phyloP scores from a whole-genome alignment of 1,140 invertebrate species.

The Aphelinus atriplicis region DNA sequence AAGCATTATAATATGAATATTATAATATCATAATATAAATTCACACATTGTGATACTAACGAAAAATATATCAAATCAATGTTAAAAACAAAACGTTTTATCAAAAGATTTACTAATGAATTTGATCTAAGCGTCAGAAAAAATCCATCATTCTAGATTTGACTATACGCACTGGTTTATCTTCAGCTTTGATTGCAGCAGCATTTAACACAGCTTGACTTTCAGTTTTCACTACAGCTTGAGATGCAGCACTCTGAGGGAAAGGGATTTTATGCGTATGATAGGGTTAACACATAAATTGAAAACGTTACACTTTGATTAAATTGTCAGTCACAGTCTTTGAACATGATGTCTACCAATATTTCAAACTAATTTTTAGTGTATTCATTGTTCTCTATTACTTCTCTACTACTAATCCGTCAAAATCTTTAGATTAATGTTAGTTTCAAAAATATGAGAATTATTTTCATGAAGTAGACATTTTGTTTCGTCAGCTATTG shows the following conservation, averaged over 20 bases:
- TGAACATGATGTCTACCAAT: no score
- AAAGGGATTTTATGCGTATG: conserved; percentile 8
- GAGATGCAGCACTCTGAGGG: conserved; percentile 8
- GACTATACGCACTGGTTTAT: conserved; percentile 48
- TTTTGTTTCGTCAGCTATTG: no score
- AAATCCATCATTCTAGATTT: not conserved
- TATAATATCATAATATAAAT: no score
- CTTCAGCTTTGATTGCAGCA: conserved; percentile 21
- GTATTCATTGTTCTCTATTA: no score
- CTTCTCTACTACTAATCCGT: no score
- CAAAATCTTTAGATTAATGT: no score
- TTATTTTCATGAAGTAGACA: no score
- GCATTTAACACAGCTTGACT: conserved; percentile 14
- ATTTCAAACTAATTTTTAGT: no score
- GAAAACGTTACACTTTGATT: conserved; percentile 7
- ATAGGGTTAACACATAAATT: conserved; percentile 12
- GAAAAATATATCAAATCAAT: not conserved
- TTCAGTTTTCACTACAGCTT: not conserved
- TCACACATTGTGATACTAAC: no score
- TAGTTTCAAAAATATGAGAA: no score
- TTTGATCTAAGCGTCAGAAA: not conserved
- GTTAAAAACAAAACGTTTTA: not conserved
- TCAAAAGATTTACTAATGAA: not conserved
- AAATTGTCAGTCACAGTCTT: no score
- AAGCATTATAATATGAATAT: no score